Conservation (phyloP, 1,140 invertebrate species). For the Augochlora pura region DNA sequence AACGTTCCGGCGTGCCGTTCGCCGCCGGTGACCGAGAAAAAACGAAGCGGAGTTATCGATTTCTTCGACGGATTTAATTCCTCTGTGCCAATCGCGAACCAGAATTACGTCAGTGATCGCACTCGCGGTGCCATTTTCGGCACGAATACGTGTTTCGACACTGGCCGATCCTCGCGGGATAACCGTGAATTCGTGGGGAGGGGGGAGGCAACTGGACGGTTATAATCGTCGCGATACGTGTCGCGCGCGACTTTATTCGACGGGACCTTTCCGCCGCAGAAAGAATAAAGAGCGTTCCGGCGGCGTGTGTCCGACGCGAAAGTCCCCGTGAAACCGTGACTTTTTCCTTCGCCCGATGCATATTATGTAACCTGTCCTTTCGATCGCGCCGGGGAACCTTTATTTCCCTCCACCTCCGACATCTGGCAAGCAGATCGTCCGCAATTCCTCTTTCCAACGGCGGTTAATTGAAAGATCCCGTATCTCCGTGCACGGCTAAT, state of each 20-base stretch:
- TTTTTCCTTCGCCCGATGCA: conserved; percentile 29
- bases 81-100: background rate
- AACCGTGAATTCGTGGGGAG: background rate
- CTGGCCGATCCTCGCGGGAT: background rate
- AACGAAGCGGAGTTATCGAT: background rate
- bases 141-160: background rate
- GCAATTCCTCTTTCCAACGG: conserved; percentile 8
- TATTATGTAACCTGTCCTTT: conserved; percentile 49
- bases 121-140: conserved; percentile 5
- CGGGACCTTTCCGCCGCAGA: too few species aligned
- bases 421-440: conserved; percentile 34
- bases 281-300: background rate
- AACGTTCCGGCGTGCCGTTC: too few species aligned
- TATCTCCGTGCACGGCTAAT: conserved; percentile 19
- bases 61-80: background rate
- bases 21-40: background rate
- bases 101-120: conserved; percentile 6
- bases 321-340: conserved; percentile 27
- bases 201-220: background rate
- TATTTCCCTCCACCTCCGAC: conserved; percentile 27
- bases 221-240: background rate
- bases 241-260: background rate
- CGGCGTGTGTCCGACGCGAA: conserved; percentile 15
- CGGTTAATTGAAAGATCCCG: conserved; percentile 43
- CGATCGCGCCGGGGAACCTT: conserved; percentile 19